Percentiles rank a stretch among this genome's conserved stretches.
phyloP scores from a whole-genome alignment of 2,797 vertebrate species.

The Myotis planiceps region DNA sequence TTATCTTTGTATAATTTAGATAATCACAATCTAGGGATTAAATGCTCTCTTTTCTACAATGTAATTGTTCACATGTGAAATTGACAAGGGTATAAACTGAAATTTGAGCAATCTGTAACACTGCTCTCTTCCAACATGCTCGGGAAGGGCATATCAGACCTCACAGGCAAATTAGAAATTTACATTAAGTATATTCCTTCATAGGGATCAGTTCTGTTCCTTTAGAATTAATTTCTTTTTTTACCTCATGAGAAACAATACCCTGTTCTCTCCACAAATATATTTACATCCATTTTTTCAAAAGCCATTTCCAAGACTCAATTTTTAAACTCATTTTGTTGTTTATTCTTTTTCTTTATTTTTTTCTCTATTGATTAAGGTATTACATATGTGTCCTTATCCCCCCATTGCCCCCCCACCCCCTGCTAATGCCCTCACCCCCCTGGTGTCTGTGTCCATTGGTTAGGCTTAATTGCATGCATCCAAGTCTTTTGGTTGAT shows the following conservation, averaged over 20 bases:
- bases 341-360: neutral
- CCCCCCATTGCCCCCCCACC: fast-evolving
- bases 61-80: neutral
- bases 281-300: neutral
- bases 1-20: neutral
- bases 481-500: too few species aligned
- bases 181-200: neutral
- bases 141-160: neutral
- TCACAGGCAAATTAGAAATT: neutral
- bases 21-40: neutral
- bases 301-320: neutral
- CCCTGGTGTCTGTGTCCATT: too few species aligned
- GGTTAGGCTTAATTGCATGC: too few species aligned
- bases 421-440: too few species aligned
- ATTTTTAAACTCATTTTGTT: neutral
- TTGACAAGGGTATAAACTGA: fast-evolving
- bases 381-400: too few species aligned
- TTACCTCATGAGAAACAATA: neutral
- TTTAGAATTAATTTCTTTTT: neutral
- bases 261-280: neutral
- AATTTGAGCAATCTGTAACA: neutral
- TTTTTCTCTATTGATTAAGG: neutral
- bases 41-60: neutral
- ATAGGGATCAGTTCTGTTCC: neutral
- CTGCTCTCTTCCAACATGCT: neutral